Base-by-base conservation (phyloP, 2,113 vertebrate species). In the Sander vitreus region DNA sequence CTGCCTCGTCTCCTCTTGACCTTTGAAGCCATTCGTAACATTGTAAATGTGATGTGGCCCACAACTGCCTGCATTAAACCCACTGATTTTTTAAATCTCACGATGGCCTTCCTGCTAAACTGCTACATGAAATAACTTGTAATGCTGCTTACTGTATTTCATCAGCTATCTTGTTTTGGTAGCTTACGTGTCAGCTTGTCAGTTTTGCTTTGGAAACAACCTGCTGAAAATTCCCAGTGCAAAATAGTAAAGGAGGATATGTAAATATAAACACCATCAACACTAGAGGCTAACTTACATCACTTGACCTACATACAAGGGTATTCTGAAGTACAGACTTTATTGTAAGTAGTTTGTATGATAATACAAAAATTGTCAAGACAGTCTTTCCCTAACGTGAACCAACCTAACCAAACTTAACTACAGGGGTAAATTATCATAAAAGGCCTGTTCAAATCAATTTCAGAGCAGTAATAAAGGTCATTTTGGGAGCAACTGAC, bases 21-120 rank as follows among this genome's bases (percentile, higher is more conserved):
- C 87, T 82, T 80, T 80, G 77, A 57, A 80, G 15, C 39, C 47
- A 69, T 68, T 69, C 43, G 13, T 76, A 5, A 51, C 72, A 75
- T 33, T 10, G 23, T 48, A 63, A 64, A 75, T 53, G 15, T 23
- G 21, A 71, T 53, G 21, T 14, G 30, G 1, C 16, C 18, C 25
- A 43, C 27, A 30, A 4, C 33, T 1, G 1, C 3, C 15, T 16
- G 1, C 33, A 58, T 64, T 70, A 68, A 27, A 63, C n/a, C 30
- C 9, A 39, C 4, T 62, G 2, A 7, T 21, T 69, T 73, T 68
- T 65, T 2, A 65, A 30, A 36, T 27, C 2, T 54, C 4, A 65
- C 43, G 39, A 23, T 55, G 53, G 7, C 23, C 14, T 23, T 71
- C 11, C 13, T 1, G 8, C 13, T 8, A 4, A 8, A 14, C 19